phyloP scores from a whole-genome alignment of 2,888 invertebrate genomes.

The Drosophila demipolita region DNA sequence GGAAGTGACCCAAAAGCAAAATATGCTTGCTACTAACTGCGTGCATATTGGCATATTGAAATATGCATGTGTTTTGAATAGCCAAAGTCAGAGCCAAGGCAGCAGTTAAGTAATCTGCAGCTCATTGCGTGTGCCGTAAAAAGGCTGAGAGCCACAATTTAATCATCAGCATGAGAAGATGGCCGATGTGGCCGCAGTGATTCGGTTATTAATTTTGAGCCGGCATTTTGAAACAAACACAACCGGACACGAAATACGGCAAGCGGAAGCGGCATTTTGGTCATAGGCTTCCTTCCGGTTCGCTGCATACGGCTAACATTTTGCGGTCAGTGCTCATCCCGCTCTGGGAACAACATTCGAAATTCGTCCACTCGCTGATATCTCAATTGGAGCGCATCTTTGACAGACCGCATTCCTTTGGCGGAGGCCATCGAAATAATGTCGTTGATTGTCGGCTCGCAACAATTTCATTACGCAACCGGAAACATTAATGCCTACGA shows the following conservation, averaged over 20 bases:
- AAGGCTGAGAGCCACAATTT: constrained; percentile 47
- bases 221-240: constrained; percentile 44
- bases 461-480: constrained; percentile 45
- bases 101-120: constrained; percentile 6
- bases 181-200: constrained; percentile 15
- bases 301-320: constrained; percentile 70
- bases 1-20: constrained; percentile 74
- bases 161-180: constrained; percentile 10
- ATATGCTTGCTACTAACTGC: constrained; percentile 72
- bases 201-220: constrained; percentile 46
- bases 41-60: constrained; percentile 58
- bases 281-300: constrained; percentile 71
- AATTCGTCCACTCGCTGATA: constrained; percentile 51
- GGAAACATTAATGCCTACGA: constrained; percentile 34
- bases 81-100: constrained; percentile 22
- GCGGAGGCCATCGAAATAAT: constrained; percentile 22
- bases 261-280: constrained; percentile 73
- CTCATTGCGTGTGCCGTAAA: constrained; percentile 52
- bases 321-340: constrained; percentile 47
- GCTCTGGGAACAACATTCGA: constrained; percentile 46
- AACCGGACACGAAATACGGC: constrained; percentile 48
- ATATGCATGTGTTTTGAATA: constrained; percentile 68
- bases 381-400: constrained; percentile 50
- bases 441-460: constrained; percentile 31
- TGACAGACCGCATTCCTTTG: constrained; percentile 46